These are phyloP conservation scores for Cheirogaleus major DNA, from an alignment of 2,797 vertebrate species.

Conservation along the genomic window DNA sequence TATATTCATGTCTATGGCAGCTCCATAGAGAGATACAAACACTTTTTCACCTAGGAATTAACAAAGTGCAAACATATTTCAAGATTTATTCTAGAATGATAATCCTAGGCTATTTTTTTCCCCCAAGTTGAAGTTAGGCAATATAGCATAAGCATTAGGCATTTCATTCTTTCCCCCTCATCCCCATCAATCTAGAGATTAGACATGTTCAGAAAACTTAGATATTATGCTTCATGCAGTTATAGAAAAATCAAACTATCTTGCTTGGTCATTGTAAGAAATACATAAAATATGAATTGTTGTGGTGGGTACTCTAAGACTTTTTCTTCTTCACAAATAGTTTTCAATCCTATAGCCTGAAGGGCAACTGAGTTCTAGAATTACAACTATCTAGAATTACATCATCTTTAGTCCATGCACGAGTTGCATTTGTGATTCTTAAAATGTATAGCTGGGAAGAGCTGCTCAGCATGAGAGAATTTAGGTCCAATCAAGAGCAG, in stretches of 20 bases:
- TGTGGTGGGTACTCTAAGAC: not conserved
- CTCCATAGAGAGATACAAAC: slow-evolving; percentile 88
- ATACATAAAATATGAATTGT: not conserved
- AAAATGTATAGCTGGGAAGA: not conserved
- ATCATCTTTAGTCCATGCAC: not conserved
- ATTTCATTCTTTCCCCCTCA: not conserved
- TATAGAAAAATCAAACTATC: not conserved
- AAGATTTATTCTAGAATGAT: not conserved
- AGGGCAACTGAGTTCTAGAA: not conserved
- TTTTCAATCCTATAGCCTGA: not conserved
- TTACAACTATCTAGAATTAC: not conserved
- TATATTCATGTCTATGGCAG: slow-evolving; percentile 88
- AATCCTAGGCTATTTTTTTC: not conserved
- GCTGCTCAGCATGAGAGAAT: not conserved
- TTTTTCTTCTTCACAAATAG: slow-evolving; percentile 37
- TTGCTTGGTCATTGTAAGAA: slow-evolving; percentile 32
- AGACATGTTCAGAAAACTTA: slow-evolving; percentile 34
- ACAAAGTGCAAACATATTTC: slow-evolving; percentile 11
- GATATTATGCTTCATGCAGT: not conserved
- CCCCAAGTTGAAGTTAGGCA: not conserved
- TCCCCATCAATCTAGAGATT: not conserved
- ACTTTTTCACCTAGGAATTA: slow-evolving; percentile 89
- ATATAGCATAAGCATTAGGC: not conserved
- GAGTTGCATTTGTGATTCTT: not conserved
- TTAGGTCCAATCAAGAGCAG: not conserved